Evolutionary conservation across 1,140 invertebrate species (phyloP).

Genomic region (Apocrypta bakeri): DNA sequence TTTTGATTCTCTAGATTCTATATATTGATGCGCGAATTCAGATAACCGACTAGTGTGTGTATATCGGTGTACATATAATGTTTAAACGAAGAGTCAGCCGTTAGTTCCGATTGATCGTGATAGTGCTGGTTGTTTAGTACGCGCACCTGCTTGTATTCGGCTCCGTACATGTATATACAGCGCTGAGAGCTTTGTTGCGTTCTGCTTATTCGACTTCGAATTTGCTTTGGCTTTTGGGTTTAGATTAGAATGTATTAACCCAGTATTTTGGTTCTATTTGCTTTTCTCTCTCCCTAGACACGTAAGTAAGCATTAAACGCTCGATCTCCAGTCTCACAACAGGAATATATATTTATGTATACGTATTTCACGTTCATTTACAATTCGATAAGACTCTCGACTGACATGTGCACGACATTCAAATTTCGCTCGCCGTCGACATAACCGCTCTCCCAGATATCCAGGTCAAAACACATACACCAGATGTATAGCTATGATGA

Average conservation of each 20-base stretch:
- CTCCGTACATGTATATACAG: neutral
- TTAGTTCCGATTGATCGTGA: neutral
- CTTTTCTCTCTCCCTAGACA: no score
- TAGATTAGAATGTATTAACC: no score
- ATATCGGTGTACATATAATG: neutral
- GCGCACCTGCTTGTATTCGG: neutral
- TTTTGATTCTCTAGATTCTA: neutral
- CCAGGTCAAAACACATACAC: neutral
- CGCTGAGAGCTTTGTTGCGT: no score
- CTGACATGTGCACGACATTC: neutral
- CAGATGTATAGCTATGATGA: neutral
- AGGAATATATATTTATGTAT: no score
- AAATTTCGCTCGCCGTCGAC: neutral
- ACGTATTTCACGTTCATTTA: no score
- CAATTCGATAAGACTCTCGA: no score
- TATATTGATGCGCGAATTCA: constrained; percentile 1
- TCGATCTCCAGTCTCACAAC: no score
- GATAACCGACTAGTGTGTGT: neutral
- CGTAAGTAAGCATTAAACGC: no score
- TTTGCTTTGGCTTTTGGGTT: no score
- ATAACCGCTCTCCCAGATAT: neutral
- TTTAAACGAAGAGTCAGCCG: neutral
- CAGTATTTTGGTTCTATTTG: no score
- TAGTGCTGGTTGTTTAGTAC: neutral
- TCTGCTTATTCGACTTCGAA: no score